Evolutionary conservation across 2,113 vertebrate species (phyloP), one percentile per base, ranked within the genome.

Genomic region (Trinectes maculatus): DNA sequence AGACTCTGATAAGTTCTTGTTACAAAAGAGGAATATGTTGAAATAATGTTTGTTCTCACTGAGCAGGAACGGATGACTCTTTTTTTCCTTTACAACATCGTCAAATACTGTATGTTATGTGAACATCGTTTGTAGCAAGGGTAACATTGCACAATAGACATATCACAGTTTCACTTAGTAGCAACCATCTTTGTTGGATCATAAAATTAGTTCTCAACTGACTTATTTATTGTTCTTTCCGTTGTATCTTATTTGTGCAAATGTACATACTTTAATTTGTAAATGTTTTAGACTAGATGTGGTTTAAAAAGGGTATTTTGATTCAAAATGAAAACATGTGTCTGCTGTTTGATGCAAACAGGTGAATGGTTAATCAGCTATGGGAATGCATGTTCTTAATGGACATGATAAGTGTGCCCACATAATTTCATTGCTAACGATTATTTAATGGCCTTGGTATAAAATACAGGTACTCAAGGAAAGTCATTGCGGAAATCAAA

Each of bases 231-330:
- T 88, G 66, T 64, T 33, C 6, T 57, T 65, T 49, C 16, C 24
- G 13, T 73, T 83, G 64, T 67, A 24, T 8, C 37, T 61, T 2
- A 48, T 19, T 58, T 83, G 86, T 84, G 86, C 31, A 87, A 77
- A 84, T 91, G 85, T 87, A 86, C 31, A 88, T 89, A 83, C 3
- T 73, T 58, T 61, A 85, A 63, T 31, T 71, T 87, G 76, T 88
- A 89, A 82, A 85, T 87, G 83, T 84, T 75, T 76, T 77, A 48
- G 63, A 79, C 34, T 85, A 70, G 80, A 66, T 47, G 79, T 84
- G 54, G 42, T 80, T 73, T 29, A 51, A 74, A 81, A 71, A 26
- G 31, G 69, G 60, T 62, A 57, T 80, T 71, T 71, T 52, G 70
- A 61, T 56, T 83, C 10, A 51, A 42, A 70, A 69, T 52, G 7